Conservation (phyloP, 2,113 vertebrate species). For the Turdus rufiventris region DNA sequence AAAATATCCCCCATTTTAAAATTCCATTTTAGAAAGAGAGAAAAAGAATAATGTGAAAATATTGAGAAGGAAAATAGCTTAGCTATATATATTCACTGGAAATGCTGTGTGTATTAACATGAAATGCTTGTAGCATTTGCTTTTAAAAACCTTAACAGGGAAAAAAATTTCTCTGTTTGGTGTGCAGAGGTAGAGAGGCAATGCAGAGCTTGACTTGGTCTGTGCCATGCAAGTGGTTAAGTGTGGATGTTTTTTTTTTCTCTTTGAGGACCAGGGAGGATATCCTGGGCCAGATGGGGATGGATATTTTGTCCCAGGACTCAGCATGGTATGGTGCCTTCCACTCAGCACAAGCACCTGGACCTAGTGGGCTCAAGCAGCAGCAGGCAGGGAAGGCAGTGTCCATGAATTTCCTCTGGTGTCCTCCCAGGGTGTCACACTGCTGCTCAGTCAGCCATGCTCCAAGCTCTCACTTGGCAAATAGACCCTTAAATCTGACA, state of each 20-base stretch:
- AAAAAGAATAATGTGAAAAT: neutral
- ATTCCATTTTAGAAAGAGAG: neutral
- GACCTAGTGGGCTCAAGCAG: neutral
- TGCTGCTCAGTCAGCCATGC: neutral
- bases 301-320: neutral
- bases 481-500: constrained; percentile 22
- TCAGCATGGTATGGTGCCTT: neutral
- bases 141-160: neutral
- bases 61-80: neutral
- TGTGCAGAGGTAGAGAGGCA: neutral
- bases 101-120: neutral
- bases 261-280: neutral
- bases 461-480: neutral
- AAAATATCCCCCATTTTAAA: neutral
- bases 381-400: neutral
- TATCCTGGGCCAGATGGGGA: neutral
- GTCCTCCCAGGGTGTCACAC: neutral
- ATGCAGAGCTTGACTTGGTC: neutral
- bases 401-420: neutral
- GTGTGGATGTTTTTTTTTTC: neutral
- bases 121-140: neutral
- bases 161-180: neutral
- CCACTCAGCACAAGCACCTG: neutral
- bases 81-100: neutral
- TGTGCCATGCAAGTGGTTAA: neutral